Percentiles rank a stretch among this genome's conserved stretches.
These are phyloP conservation scores for Pseudoips prasinana DNA, from an alignment of 2,888 invertebrate genomes.

Conservation along the genomic window DNA sequence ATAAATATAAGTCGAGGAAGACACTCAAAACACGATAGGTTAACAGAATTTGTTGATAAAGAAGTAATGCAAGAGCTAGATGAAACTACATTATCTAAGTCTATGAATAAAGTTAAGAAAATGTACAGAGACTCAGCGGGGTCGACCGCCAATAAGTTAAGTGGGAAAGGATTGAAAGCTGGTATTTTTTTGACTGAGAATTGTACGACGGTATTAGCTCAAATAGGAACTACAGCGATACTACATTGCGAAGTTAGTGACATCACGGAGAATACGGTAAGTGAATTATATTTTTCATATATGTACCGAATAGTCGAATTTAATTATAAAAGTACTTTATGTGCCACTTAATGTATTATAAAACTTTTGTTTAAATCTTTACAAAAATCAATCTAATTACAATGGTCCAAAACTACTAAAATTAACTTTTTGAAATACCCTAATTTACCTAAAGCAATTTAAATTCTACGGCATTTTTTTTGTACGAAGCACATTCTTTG, in stretches of 20 bases:
- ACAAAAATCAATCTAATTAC: too few relatives aligned
- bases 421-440: too few relatives aligned
- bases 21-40: constrained; percentile 50
- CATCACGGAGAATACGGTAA: constrained; percentile 84
- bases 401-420: too few relatives aligned
- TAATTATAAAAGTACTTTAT: too few relatives aligned
- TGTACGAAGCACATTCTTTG: too few relatives aligned
- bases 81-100: constrained; percentile 55
- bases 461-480: too few relatives aligned
- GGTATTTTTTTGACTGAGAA: constrained; percentile 83
- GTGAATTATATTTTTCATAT: constrained; percentile 29
- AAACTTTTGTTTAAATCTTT: too few relatives aligned
- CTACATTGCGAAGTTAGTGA: constrained; percentile 85
- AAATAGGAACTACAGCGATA: constrained; percentile 83
- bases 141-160: constrained; percentile 68
- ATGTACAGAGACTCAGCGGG: constrained; percentile 75
- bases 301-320: background rate
- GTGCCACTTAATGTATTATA: constrained; percentile 3
- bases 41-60: constrained; percentile 40
- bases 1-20: constrained; percentile 46
- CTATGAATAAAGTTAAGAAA: constrained; percentile 72
- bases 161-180: constrained; percentile 58
- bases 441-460: too few relatives aligned
- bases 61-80: constrained; percentile 60
- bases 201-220: constrained; percentile 84